Conservation (phyloP, 2,888 invertebrate genomes). For the Ariolimax columbianus region DNA sequence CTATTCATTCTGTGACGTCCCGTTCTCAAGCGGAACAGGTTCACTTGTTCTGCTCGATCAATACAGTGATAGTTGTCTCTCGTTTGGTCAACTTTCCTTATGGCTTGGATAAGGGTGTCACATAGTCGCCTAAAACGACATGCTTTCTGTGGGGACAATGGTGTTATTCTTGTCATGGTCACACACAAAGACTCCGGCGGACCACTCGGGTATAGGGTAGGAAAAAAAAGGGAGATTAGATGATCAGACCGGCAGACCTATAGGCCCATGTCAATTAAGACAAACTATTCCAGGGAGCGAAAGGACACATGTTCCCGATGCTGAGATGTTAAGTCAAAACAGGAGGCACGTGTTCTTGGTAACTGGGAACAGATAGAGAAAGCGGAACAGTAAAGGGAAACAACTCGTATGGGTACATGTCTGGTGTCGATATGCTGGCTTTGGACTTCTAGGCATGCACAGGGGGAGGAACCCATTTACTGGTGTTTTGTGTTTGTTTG, state of each 20-base stretch:
- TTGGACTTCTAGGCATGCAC: neutral
- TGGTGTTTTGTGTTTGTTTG: conserved; percentile 1
- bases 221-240: too few relatives aligned
- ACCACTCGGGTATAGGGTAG: too few relatives aligned
- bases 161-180: too few relatives aligned
- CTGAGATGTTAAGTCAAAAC: neutral
- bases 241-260: neutral
- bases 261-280: conserved; percentile 3
- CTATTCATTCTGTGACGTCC: too few relatives aligned
- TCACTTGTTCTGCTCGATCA: too few relatives aligned
- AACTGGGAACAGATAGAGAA: neutral
- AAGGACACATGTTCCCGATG: conserved; percentile 14
- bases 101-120: too few relatives aligned
- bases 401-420: conserved; percentile 14
- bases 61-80: too few relatives aligned
- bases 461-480: neutral
- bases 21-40: too few relatives aligned
- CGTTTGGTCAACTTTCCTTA: too few relatives aligned
- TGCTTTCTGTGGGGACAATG: too few relatives aligned
- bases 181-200: too few relatives aligned
- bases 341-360: neutral
- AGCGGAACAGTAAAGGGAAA: conserved; percentile 30
- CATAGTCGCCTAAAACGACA: too few relatives aligned
- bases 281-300: neutral
- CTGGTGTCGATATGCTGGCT: conserved; percentile 2